phyloP scores from a whole-genome alignment of 2,888 invertebrate species.

The Macrosiphum euphorbiae region DNA sequence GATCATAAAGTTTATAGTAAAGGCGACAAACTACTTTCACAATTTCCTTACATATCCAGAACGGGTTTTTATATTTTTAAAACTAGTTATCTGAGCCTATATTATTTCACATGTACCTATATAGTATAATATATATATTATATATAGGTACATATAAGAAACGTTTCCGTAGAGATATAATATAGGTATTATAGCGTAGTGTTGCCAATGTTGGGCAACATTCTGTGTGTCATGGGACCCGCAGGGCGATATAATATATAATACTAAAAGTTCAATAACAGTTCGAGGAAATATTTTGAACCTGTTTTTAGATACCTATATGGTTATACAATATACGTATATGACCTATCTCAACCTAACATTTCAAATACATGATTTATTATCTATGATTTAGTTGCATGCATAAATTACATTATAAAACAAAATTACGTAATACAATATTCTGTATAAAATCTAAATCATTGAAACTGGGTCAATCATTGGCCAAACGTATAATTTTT shows the following conservation, averaged over 20 bases:
- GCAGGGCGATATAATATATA: not conserved
- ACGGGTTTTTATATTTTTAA: conserved; percentile 39
- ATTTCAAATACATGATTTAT: not conserved
- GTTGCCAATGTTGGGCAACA: conserved; percentile 8
- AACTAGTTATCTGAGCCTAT: conserved; percentile 45
- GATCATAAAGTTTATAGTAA: conserved; percentile 35
- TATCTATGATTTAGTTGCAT: not conserved
- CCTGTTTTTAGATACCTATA: not conserved
- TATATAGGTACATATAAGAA: not conserved
- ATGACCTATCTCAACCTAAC: conserved; percentile 35
- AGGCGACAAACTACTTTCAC: conserved; percentile 58
- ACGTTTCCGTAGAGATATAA: not conserved
- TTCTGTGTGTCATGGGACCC: conserved; percentile 17
- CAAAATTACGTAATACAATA: conserved; percentile 6
- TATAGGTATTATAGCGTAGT: not conserved
- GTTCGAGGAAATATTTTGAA: conserved; percentile 29
- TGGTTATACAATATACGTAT: not conserved
- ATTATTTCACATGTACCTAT: conserved; percentile 8
- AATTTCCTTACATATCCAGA: conserved; percentile 42
- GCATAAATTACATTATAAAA: conserved; percentile 6
- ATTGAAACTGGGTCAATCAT: conserved; percentile 12
- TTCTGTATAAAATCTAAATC: not conserved
- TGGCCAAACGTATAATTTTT: not conserved
- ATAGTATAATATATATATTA: conserved; percentile 11
- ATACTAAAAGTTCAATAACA: conserved; percentile 48